Evolutionary conservation across 2,797 vertebrate genomes (phyloP), one percentile per base, ranked within the genome.

Genomic region (Pseudocheirus occidentalis): DNA sequence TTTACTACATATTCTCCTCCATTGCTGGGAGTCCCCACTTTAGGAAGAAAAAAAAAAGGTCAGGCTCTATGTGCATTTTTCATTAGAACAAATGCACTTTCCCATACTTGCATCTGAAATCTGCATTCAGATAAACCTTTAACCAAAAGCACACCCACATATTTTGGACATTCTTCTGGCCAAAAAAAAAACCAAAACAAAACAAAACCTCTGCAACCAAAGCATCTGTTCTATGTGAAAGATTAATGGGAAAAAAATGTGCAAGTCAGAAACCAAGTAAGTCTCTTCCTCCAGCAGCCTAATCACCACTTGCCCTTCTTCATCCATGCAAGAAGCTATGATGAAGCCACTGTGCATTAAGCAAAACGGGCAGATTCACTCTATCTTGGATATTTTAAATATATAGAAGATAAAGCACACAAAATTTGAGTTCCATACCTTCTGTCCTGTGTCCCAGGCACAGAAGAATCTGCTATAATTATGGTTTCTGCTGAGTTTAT

Each of bases 71-170:
- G 95, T 93, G 96, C 96, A 91, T 92, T 96, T 97, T 96, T 97
- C 95, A 96, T 90, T 96, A 97, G 96, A 96, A 94, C 92, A 94
- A 94, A 96, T 87, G 95, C 97, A 95, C 55, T 89, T 93, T 96
- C 95, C 91, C 95, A 96, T 96, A 93, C 93, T 95, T 91, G 91
- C 91, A 91, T 97, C 95, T 95, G 92, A 91, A 95, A 92, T 97
- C 94, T 28, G 31, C 95, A 96, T 93, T 96, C 91, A 94, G 95
- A 94, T 92, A 95, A 96, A 92, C 94, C 96, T 96, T 97, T 96
- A 95, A 94, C 96, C 95, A 97, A 96, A 95, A 96, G 96, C 97
- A 97, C 95, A 96, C 94, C 97, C 97, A 97, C 96, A 97, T 97
- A 97, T 96, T 97, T 97, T 94, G 95, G 95, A 96, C 92, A 96